A percentile compares a stretch with the other conserved stretches of the same genome.
Evolutionary conservation across 2,888 invertebrate genomes (phyloP).

Genomic region (Catocala nupta): DNA sequence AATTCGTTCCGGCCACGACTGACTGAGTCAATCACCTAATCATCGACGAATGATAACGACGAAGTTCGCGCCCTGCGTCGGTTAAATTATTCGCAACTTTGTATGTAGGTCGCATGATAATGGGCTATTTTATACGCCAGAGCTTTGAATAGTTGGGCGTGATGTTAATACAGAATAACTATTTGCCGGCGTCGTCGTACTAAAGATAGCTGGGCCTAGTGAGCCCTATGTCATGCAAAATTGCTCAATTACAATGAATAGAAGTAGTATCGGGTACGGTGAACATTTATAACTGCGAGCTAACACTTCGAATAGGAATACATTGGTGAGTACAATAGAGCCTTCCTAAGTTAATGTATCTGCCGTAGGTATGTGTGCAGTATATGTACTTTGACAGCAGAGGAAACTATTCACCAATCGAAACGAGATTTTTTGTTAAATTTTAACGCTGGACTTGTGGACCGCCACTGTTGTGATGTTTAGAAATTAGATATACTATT

Average conservation of each 20-base stretch:
- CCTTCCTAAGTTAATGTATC: too few relatives aligned
- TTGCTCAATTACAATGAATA: not conserved
- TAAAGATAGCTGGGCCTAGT: not conserved
- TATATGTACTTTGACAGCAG: too few relatives aligned
- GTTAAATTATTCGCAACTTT: slow-evolving; percentile 26
- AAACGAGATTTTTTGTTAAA: too few relatives aligned
- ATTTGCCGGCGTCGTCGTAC: not conserved
- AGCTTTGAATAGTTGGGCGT: slow-evolving; percentile 11
- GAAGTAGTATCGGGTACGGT: not conserved
- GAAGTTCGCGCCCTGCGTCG: slow-evolving; percentile 45
- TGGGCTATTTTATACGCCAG: slow-evolving; percentile 15
- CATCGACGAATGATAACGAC: slow-evolving; percentile 59
- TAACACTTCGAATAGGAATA: too few relatives aligned
- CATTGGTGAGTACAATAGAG: too few relatives aligned
- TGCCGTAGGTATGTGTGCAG: too few relatives aligned
- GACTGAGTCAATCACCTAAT: slow-evolving; percentile 59
- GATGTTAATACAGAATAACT: slow-evolving; percentile 10
- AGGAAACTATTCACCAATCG: too few relatives aligned
- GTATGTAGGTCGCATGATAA: slow-evolving; percentile 22
- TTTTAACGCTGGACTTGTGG: too few relatives aligned
- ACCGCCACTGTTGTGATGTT: too few relatives aligned
- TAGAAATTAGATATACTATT: too few relatives aligned
- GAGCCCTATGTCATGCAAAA: not conserved
- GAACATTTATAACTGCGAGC: too few relatives aligned
- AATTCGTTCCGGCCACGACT: slow-evolving; percentile 69